Evolutionary conservation across 2,888 invertebrate genomes (phyloP).

Genomic region (Drosophila neoperkinsi): DNA sequence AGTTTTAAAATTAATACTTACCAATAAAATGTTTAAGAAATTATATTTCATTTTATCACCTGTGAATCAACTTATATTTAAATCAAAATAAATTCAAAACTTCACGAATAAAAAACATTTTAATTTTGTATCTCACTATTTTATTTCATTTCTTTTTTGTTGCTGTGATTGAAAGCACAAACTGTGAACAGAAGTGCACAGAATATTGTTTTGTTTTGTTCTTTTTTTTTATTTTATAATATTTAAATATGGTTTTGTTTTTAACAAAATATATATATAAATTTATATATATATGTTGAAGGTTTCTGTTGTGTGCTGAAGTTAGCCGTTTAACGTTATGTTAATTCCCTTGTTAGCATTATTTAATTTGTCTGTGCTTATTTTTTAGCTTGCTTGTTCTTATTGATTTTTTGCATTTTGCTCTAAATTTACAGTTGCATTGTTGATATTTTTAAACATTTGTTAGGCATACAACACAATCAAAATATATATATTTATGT

Average conservation of each 20-base stretch:
- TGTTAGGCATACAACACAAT: constrained; percentile 51
- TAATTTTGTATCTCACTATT: constrained; percentile 43
- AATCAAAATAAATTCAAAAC: background rate
- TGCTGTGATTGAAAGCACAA: constrained; percentile 60
- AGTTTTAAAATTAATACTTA: background rate
- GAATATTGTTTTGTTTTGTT: constrained; percentile 40
- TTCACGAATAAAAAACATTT: background rate
- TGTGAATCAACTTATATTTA: background rate
- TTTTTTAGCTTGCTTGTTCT: constrained; percentile 31
- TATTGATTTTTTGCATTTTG: constrained; percentile 43
- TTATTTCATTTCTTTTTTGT: constrained; percentile 53
- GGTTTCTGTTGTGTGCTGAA: constrained; percentile 17
- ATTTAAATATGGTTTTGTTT: constrained; percentile 42
- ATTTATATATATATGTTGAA: constrained; percentile 12
- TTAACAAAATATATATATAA: constrained; percentile 52
- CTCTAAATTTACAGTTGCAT: constrained; percentile 37
- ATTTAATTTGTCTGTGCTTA: constrained; percentile 39
- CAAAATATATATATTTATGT: constrained; percentile 50
- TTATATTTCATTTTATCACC: background rate
- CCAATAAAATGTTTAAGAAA: background rate
- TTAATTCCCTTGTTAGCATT: constrained; percentile 52
- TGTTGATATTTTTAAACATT: constrained; percentile 49
- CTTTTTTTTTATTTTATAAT: constrained; percentile 7
- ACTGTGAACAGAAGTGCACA: constrained; percentile 68
- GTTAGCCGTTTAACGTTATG: constrained; percentile 15